A percentile compares a stretch with the other conserved stretches of the same genome.
phyloP scores from a whole-genome alignment of 2,888 invertebrate genomes.

The Caradrina kadenii region DNA sequence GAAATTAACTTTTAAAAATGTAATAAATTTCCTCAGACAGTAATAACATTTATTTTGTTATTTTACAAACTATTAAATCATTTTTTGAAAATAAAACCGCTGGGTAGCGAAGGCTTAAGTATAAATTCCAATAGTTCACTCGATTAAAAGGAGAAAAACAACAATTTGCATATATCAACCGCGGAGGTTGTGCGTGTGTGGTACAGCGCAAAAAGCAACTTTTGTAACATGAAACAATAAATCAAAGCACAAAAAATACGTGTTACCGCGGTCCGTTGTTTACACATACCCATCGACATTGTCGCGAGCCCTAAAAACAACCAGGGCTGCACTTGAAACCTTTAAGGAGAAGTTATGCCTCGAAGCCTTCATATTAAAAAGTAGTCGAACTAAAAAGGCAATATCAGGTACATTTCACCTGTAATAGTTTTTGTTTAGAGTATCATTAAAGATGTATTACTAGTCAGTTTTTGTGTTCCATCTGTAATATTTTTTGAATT shows the following conservation, averaged over 20 bases:
- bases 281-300: constrained; percentile 84
- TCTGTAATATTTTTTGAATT: constrained; percentile 43
- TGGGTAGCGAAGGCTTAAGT: constrained; percentile 24
- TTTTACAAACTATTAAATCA: constrained; percentile 37
- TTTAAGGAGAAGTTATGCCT: constrained; percentile 76
- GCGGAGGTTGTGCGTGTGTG: constrained; percentile 87
- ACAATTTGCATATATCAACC: constrained; percentile 76
- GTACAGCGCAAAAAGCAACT: constrained; percentile 84
- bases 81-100: constrained; percentile 48
- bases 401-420: constrained; percentile 55
- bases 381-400: constrained; percentile 52
- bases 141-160: constrained; percentile 49
- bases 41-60: constrained; percentile 46
- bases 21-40: constrained; percentile 28
- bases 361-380: constrained; percentile 48
- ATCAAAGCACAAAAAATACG: constrained; percentile 88
- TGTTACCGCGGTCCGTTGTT: constrained; percentile 87
- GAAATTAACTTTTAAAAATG: constrained; percentile 13
- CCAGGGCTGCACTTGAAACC: constrained; percentile 67
- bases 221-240: constrained; percentile 88
- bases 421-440: constrained; percentile 57
- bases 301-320: constrained; percentile 81
- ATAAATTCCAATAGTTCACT: constrained; percentile 63
- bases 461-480: constrained; percentile 33
- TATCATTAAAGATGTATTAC: constrained; percentile 42